These are phyloP conservation scores for Melangyna quadrimaculata DNA, from an alignment of 2,888 invertebrate genomes.

Conservation along the genomic window DNA sequence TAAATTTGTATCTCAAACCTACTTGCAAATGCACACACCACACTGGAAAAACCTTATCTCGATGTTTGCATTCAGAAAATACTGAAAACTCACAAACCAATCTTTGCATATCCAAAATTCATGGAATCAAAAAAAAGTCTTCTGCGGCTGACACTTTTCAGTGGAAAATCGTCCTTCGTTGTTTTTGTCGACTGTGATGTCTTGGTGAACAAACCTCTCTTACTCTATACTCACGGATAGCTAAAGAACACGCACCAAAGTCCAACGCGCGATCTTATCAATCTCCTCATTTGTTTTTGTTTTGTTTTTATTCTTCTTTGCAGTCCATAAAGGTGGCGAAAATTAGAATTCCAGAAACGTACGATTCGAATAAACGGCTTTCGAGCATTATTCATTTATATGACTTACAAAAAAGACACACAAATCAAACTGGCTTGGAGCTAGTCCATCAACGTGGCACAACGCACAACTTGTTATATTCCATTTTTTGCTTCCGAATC, in stretches of 20 bases:
- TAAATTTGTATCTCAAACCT: background rate
- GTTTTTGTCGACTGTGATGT: background rate
- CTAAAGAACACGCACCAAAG: conserved; percentile 24
- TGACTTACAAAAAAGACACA: conserved; percentile 61
- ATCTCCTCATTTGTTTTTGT: background rate
- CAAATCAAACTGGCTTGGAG: conserved; percentile 57
- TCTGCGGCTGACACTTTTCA: conserved; percentile 51
- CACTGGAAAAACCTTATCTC: conserved; percentile 16
- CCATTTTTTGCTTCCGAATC: conserved; percentile 70
- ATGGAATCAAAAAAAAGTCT: conserved; percentile 54
- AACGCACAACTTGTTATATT: conserved; percentile 68
- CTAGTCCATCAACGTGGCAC: conserved; percentile 67
- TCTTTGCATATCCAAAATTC: conserved; percentile 40
- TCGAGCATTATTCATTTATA: conserved; percentile 68
- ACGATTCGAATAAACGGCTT: conserved; percentile 67
- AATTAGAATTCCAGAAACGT: conserved; percentile 66
- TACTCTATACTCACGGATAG: background rate
- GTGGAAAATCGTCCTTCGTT: conserved; percentile 33
- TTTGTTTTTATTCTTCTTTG: background rate
- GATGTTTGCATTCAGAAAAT: background rate
- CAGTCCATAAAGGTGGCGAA: conserved; percentile 4
- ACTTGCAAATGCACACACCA: background rate
- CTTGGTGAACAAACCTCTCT: background rate
- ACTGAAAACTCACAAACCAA: background rate
- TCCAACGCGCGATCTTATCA: conserved; percentile 59